Evolutionary conservation across 2,888 invertebrate species (phyloP).

Genomic region (Ichneumoninae sp.): DNA sequence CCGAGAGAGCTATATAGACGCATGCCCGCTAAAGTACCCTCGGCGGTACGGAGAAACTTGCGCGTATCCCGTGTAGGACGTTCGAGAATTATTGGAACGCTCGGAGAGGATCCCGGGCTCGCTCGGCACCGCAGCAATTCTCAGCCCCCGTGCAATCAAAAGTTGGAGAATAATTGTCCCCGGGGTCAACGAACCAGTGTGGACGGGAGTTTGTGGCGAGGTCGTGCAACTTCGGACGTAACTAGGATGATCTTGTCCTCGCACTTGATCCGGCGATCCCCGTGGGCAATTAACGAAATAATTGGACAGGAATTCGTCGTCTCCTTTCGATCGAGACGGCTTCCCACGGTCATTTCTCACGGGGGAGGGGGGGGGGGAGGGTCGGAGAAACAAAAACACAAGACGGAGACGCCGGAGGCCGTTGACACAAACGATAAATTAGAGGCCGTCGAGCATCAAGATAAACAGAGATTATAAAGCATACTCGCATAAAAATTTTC

Average conservation of each 20-base stretch:
- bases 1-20: neutral
- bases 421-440: slow-evolving; percentile 44
- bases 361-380: too few species aligned
- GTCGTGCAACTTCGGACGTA: slow-evolving; percentile 16
- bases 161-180: slow-evolving; percentile 30
- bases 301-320: slow-evolving; percentile 52
- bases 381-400: slow-evolving; percentile 8
- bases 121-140: neutral
- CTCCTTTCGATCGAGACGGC: slow-evolving; percentile 19
- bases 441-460: slow-evolving; percentile 27
- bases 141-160: slow-evolving; percentile 40
- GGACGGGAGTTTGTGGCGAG: slow-evolving; percentile 13
- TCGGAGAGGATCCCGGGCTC: neutral
- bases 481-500: neutral
- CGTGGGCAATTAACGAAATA: slow-evolving; percentile 44
- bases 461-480: neutral
- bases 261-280: slow-evolving; percentile 47
- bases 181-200: slow-evolving; percentile 39
- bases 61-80: neutral
- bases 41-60: neutral
- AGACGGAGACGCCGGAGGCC: neutral
- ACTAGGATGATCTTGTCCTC: slow-evolving; percentile 22
- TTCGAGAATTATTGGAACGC: slow-evolving; percentile 30
- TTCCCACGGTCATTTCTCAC: slow-evolving; percentile 37
- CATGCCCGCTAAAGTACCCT: neutral